phyloP scores from a whole-genome alignment of 2,797 vertebrate genomes.

The Chaetodon trifasciatus region DNA sequence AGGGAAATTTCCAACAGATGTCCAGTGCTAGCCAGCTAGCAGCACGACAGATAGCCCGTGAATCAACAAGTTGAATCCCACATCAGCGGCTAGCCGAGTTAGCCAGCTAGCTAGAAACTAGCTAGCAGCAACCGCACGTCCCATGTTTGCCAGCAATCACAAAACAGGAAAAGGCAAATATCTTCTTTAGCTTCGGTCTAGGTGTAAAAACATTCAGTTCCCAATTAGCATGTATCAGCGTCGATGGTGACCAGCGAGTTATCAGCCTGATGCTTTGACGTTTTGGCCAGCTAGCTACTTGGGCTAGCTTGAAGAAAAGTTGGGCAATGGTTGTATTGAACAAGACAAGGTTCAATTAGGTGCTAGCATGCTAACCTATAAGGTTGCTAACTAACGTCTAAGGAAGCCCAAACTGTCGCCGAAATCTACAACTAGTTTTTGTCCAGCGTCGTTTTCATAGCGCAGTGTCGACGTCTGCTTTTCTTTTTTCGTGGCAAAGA shows the following conservation, averaged over 20 bases:
- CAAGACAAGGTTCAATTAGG: conserved; percentile 62
- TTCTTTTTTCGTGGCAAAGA: conserved; percentile 13
- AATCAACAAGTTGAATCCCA: conserved; percentile 88
- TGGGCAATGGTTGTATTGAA: conserved; percentile 59
- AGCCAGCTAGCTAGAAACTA: conserved; percentile 76
- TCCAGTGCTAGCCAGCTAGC: conserved; percentile 75
- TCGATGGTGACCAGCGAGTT: not conserved
- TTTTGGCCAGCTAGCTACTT: conserved; percentile 58
- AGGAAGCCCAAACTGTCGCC: conserved; percentile 4
- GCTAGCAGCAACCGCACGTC: conserved; percentile 71
- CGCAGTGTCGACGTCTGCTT: conserved; percentile 6
- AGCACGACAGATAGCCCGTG: conserved; percentile 66
- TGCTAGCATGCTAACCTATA: conserved; percentile 70
- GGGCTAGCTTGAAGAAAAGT: conserved; percentile 75
- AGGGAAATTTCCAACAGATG: conserved; percentile 53
- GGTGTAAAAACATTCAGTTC: conserved; percentile 23
- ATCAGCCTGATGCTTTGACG: conserved; percentile 37
- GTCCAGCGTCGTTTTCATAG: conserved; percentile 34
- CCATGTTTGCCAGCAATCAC: conserved; percentile 77
- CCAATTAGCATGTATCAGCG: not conserved
- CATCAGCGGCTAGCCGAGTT: conserved; percentile 78
- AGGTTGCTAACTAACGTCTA: conserved; percentile 44
- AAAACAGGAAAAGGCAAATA: conserved; percentile 25
- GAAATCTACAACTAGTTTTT: conserved; percentile 14
- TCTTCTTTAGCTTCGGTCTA: conserved; percentile 15